These are phyloP conservation scores for Plecturocebus donacophilus DNA, from an alignment of 2,113 vertebrate species.

Conservation along the genomic window DNA sequence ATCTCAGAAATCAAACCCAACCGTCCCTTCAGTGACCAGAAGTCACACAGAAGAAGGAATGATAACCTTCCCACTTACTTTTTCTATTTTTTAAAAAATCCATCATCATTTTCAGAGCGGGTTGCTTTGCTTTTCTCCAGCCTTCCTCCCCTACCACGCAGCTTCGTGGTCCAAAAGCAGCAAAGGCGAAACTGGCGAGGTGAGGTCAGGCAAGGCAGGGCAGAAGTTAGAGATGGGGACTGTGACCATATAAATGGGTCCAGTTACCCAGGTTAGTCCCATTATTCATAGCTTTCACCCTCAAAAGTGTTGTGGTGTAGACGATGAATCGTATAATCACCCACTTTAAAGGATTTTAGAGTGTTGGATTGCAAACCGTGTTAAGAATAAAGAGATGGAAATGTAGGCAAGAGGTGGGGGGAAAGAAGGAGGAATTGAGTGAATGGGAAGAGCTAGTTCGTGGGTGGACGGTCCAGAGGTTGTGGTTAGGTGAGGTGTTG, in stretches of 20 bases:
- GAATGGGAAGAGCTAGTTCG: not conserved
- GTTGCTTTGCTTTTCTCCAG: not conserved
- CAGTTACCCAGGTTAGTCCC: not conserved
- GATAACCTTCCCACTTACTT: not conserved
- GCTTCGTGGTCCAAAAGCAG: not conserved
- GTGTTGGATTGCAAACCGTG: not conserved
- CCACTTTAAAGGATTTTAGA: not conserved
- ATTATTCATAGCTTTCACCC: not conserved
- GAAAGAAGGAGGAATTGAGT: not conserved
- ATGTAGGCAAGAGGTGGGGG: not conserved
- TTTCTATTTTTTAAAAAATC: not conserved
- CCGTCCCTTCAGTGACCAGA: not conserved
- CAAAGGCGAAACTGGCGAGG: not conserved
- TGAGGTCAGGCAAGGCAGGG: not conserved
- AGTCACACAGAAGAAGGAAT: not conserved
- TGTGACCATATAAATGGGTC: rapidly evolving
- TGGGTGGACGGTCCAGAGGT: not conserved
- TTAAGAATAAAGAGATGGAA: not conserved
- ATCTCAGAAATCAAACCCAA: not conserved
- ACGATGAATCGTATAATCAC: not conserved
- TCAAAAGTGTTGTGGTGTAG: not conserved
- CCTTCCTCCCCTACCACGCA: not conserved
- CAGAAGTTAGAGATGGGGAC: not conserved
- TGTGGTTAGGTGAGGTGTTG: not conserved
- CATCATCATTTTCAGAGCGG: not conserved